Evolutionary conservation across 2,888 invertebrate genomes (phyloP), one percentile per base, ranked within the genome.

Genomic region (Scaeva pyrastri): DNA sequence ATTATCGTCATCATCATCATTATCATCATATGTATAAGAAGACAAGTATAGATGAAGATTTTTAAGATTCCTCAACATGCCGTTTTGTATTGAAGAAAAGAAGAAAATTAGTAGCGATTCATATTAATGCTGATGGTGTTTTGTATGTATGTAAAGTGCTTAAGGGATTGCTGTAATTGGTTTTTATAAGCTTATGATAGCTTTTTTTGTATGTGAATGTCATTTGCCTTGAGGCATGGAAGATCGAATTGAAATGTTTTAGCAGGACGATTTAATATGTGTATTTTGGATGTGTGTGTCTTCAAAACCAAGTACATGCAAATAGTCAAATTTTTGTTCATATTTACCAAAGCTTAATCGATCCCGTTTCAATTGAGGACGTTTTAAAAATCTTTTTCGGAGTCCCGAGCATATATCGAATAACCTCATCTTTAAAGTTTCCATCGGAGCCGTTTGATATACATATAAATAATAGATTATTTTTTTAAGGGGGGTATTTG

Each of bases 51-150:
- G 80, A 58, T 70, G 31, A 56, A 80, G 73, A 81, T 85, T 77
- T 31, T 85, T 73, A 76, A 76, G 70, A 85, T 76, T 85, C 72
- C 64, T 76, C 48, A 68, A 56, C 80, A 80, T 68, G 80, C 68
- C 80, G 72, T 68, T 68, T 72, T 85, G 72, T 68, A 80, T 76
- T 66, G 55, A 66, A 36, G 21, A 58, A 55, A 60, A 80, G 80
- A 84, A 72, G 72, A 21, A 52, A 56, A 68, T 31, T n/a, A 31
- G 7, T 1, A 12, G 12, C 7, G 12, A 19, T 4, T 36, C 19
- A 8, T 36, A 48, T 66, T 48, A 31, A 72, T 74, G 64, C 48
- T 79, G 21, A 62, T 78, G 52, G 26, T 52, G 52, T 52, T 52
- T 3, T 68, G 36, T 71, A 26, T 71, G 10, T 74, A 58, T 56